Evolutionary conservation across 2,888 invertebrate species (phyloP), one percentile per base, ranked within the genome.

Genomic region (Encarsia formosa): DNA sequence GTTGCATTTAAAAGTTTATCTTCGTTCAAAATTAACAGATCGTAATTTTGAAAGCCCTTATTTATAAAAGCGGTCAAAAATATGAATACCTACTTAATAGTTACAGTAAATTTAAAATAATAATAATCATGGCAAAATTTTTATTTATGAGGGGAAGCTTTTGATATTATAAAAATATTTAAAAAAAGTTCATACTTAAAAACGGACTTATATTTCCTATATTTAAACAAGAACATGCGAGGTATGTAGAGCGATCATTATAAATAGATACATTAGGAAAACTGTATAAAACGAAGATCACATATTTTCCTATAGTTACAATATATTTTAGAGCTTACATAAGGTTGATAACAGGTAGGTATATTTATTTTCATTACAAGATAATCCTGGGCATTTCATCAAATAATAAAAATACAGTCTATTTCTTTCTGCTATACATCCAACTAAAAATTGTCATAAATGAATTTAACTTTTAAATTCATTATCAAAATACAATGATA

Each of bases 341-440:
- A 55, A 48, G 44, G 51, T 52, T 23, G 19, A 51, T 49, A 55
- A 55, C 48, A 55, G 47, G n/a, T n/a, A n/a, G 51, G 49, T 48
- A 49, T 49, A 45, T 46, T 43, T 38, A 38, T 42, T 49, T 53
- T 47, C 50, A 47, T 50, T 50, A 49, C 43, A 50, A 46, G 23
- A 26, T 26, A 50, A 47, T 47, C 43, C 31, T 23, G n/a, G 43
- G 42, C 50, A 54, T 54, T 45, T 41, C 55, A 52, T 51, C 41
- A 51, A 48, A 48, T 44, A 55, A 61, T 46, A 52, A 54, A 60
- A 66, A 65, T 67, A 64, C 65, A 67, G 64, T 67, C 64, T 64
- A 62, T 66, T 62, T 64, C 69, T 65, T 68, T 66, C 66, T 66
- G 64, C 64, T 63, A 61, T 61, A 58, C 61, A 61, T 64, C 63